A percentile compares a stretch with the other conserved stretches of the same genome.
phyloP scores from a whole-genome alignment of 2,797 vertebrate genomes.

The Tadarida brasiliensis region DNA sequence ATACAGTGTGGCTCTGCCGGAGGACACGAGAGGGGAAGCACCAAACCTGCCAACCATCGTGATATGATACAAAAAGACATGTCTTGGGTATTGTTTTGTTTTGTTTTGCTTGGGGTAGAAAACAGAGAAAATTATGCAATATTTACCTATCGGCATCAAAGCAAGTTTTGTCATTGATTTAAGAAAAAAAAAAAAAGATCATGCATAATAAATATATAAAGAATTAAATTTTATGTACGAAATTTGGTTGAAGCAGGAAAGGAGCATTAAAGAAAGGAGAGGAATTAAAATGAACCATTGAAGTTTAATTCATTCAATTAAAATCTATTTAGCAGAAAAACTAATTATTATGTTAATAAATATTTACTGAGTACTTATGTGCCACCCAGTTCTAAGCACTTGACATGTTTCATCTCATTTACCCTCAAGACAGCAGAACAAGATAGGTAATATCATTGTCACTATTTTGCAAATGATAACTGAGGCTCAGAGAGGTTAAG shows the following conservation, averaged over 20 bases:
- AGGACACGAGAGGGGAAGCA: neutral
- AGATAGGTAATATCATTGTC: neutral
- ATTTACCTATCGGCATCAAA: neutral
- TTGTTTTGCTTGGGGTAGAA: neutral
- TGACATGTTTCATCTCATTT: neutral
- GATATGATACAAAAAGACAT: neutral
- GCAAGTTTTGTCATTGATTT: neutral
- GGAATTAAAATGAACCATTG: neutral
- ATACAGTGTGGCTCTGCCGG: neutral
- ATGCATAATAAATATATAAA: neutral
- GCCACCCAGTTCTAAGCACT: neutral
- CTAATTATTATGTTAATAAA: neutral
- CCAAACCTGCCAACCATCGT: neutral
- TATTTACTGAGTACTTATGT: neutral
- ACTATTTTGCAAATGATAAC: neutral
- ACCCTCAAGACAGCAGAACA: neutral
- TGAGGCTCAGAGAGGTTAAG: neutral
- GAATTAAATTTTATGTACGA: slow-evolving; percentile 11
- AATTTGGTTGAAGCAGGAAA: neutral
- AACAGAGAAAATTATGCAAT: neutral
- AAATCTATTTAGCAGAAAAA: neutral
- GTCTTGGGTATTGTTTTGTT: neutral
- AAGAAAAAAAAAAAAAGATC: neutral
- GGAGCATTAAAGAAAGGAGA: neutral
- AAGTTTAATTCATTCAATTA: neutral